Evolutionary conservation across 1,140 invertebrate genomes (phyloP).

Genomic region (Scaptodrosophila lebanonensis): DNA sequence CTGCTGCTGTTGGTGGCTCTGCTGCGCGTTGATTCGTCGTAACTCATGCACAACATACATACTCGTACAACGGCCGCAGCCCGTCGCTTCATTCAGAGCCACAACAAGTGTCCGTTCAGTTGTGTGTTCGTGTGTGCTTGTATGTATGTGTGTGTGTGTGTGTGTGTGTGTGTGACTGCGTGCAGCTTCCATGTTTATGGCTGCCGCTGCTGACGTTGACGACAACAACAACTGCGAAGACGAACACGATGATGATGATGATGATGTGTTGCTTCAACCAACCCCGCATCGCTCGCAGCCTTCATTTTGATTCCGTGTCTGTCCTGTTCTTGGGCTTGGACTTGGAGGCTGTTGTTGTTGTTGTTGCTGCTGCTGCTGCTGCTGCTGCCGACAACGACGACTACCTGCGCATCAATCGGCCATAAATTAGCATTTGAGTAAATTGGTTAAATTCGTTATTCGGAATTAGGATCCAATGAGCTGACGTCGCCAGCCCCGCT

Average conservation of each 20-base stretch:
- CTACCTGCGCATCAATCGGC: conserved; percentile 74
- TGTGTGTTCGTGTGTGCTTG: conserved; percentile 12
- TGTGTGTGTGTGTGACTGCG: conserved; percentile 17
- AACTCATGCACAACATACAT: conserved; percentile 59
- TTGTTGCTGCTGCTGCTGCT: too few species aligned
- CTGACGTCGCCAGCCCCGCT: conserved; percentile 31
- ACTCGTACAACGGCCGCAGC: too few species aligned
- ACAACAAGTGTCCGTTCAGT: conserved; percentile 38
- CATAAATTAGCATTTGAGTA: conserved; percentile 77
- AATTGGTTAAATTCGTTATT: conserved; percentile 77
- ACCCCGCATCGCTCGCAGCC: conserved; percentile 18
- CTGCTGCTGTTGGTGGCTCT: conserved; percentile 17
- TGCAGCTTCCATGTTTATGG: conserved; percentile 65
- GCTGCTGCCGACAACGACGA: conserved; percentile 8
- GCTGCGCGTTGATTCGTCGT: conserved; percentile 62
- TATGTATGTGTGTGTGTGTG: conserved; percentile 25
- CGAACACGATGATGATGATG: conserved; percentile 19
- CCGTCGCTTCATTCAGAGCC: conserved; percentile 22
- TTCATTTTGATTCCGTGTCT: conserved; percentile 33
- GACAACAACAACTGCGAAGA: conserved; percentile 27
- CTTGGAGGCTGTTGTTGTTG: too few species aligned
- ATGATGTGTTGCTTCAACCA: conserved; percentile 41
- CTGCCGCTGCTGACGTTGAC: conserved; percentile 44
- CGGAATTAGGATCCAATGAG: conserved; percentile 74
- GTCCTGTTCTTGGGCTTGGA: conserved; percentile 14